A percentile compares a stretch with the other conserved stretches of the same genome.
phyloP scores from a whole-genome alignment of 2,113 vertebrate species.

The Balaeniceps rex region DNA sequence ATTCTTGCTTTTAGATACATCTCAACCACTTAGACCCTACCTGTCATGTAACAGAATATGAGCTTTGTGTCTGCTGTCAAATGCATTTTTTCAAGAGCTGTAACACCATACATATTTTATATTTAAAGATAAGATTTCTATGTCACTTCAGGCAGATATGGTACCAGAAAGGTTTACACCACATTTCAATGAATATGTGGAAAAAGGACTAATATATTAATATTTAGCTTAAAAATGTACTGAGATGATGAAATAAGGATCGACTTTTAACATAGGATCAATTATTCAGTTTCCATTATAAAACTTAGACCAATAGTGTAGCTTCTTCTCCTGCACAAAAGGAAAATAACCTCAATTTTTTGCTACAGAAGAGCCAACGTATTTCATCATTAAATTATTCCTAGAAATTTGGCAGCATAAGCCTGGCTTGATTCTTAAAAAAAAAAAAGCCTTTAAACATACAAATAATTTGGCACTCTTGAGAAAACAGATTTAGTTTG shows the following conservation, averaged over 20 bases:
- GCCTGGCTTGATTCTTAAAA: neutral
- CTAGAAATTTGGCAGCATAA: neutral
- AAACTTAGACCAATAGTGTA: neutral
- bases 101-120: neutral
- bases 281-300: neutral
- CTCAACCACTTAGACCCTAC: neutral
- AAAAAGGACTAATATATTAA: neutral
- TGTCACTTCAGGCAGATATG: neutral
- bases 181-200: neutral
- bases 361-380: neutral
- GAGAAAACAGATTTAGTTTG: neutral
- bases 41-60: neutral
- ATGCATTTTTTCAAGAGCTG: neutral
- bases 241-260: neutral
- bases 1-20: neutral
- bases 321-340: neutral
- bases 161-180: neutral
- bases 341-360: neutral
- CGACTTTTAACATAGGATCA: neutral
- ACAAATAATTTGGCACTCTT: neutral
- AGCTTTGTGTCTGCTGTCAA: neutral
- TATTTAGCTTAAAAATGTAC: neutral
- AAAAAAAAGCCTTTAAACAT: neutral
- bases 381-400: neutral
- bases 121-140: neutral